phyloP scores from a whole-genome alignment of 2,113 vertebrate genomes.

The Nothocercus nigrocapillus region DNA sequence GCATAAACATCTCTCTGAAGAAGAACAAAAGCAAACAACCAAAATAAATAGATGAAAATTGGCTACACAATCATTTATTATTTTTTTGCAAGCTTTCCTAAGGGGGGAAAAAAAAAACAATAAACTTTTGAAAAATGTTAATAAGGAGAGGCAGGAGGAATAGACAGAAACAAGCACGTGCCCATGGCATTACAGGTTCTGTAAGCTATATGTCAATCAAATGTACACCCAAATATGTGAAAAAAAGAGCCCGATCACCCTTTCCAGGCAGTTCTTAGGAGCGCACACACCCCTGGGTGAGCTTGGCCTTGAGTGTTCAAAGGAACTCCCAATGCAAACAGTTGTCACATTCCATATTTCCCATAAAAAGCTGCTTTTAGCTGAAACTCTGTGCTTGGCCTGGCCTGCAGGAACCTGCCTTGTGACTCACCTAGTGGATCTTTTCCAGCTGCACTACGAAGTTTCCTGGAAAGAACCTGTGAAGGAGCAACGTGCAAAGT shows the following conservation, averaged over 20 bases:
- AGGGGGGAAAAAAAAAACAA: background rate
- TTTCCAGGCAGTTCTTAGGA: background rate
- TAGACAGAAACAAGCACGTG: background rate
- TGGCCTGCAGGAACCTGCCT: background rate
- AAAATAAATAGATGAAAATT: slow-evolving; percentile 22
- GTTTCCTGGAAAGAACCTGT: background rate
- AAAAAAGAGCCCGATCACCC: background rate
- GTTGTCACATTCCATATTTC: slow-evolving; percentile 4
- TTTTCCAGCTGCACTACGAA: fast-evolving
- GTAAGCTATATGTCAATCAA: background rate
- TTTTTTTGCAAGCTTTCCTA: slow-evolving; percentile 9
- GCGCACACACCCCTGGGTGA: background rate
- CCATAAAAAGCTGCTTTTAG: background rate
- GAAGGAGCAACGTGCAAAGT: fast-evolving
- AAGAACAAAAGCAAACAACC: background rate
- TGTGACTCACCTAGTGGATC: background rate
- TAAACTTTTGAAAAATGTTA: background rate
- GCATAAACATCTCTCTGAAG: background rate
- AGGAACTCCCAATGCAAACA: slow-evolving; percentile 1
- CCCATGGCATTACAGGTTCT: background rate
- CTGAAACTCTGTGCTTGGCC: fast-evolving
- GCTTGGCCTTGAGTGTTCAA: background rate
- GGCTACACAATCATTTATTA: background rate
- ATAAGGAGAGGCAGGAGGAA: background rate
- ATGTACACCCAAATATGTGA: background rate